These are phyloP conservation scores for Holothuria leucospilota DNA, from an alignment of 53 echinoderm and acorn worm species.

Conservation along the genomic window DNA sequence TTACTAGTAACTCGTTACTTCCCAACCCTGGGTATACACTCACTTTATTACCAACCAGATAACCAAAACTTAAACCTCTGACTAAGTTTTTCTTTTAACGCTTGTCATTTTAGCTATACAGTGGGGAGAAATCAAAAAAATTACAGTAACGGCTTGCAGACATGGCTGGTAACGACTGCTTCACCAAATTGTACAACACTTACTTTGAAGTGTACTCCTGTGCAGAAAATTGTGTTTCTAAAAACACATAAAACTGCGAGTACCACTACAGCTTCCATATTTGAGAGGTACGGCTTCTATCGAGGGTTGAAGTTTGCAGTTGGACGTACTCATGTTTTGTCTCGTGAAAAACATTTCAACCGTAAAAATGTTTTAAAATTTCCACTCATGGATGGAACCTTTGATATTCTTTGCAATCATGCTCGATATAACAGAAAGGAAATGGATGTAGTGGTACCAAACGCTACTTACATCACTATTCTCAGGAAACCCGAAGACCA, in stretches of 20 bases:
- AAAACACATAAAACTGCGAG: conserved; percentile 79
- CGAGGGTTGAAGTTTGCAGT: conserved; percentile 40
- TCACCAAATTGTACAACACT: too few relatives aligned
- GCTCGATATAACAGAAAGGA: conserved; percentile 67
- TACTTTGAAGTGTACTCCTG: background rate
- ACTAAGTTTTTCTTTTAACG: too few relatives aligned
- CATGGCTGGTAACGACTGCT: too few relatives aligned
- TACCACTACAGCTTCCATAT: conserved; percentile 60
- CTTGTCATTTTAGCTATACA: too few relatives aligned
- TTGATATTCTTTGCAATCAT: conserved; percentile 62
- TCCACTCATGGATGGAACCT: conserved; percentile 1
- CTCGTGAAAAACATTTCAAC: background rate
- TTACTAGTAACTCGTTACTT: too few relatives aligned
- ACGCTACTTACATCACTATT: conserved; percentile 75
- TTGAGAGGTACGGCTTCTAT: conserved; percentile 22
- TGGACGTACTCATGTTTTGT: conserved; percentile 19
- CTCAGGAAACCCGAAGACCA: conserved; percentile 73
- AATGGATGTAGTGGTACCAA: conserved; percentile 68
- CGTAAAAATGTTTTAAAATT: conserved; percentile 16
- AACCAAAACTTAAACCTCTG: too few relatives aligned
- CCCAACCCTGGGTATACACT: too few relatives aligned
- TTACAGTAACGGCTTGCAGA: too few relatives aligned
- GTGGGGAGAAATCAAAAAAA: too few relatives aligned
- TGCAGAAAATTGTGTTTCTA: conserved; percentile 47
- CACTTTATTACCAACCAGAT: too few relatives aligned